phyloP scores from a whole-genome alignment of 2,888 invertebrate genomes.

The Cerastis rubricosa region DNA sequence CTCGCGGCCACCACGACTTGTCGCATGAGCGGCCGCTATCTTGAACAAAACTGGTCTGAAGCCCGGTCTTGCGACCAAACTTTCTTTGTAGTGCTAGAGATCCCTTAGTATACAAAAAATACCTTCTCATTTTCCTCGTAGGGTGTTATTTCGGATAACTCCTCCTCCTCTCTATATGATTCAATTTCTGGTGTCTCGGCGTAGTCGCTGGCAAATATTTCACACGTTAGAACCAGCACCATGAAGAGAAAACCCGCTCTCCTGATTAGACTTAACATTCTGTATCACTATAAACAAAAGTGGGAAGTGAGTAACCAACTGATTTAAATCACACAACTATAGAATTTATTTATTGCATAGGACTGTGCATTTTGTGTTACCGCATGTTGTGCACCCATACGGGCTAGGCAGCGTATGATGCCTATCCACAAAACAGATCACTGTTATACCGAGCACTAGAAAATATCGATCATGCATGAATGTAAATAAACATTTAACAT shows the following conservation, averaged over 20 bases:
- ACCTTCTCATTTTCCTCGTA: slow-evolving; percentile 68
- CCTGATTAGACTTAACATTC: slow-evolving; percentile 45
- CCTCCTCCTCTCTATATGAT: slow-evolving; percentile 45
- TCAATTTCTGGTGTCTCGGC: slow-evolving; percentile 22
- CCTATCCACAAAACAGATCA: not conserved
- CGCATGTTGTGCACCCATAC: not conserved
- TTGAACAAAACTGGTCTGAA: not conserved
- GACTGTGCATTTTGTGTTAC: not conserved
- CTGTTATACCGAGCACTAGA: slow-evolving; percentile 16
- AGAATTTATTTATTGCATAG: slow-evolving; percentile 6
- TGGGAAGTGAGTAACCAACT: not conserved
- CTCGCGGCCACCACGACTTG: not conserved
- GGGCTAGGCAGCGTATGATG: not conserved
- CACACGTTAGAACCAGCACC: slow-evolving; percentile 42
- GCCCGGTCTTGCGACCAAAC: not conserved
- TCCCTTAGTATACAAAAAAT: slow-evolving; percentile 18
- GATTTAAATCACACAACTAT: not conserved
- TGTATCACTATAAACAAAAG: slow-evolving; percentile 41
- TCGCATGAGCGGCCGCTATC: not conserved
- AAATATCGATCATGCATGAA: slow-evolving; percentile 26
- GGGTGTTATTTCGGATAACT: slow-evolving; percentile 54
- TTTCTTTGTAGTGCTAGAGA: not conserved
- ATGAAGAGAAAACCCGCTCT: slow-evolving; percentile 43
- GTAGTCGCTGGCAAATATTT: slow-evolving; percentile 37
- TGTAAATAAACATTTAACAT: slow-evolving; percentile 49